Base-by-base conservation (phyloP, 2,888 invertebrate genomes). In the Sympetrum striolatum region DNA sequence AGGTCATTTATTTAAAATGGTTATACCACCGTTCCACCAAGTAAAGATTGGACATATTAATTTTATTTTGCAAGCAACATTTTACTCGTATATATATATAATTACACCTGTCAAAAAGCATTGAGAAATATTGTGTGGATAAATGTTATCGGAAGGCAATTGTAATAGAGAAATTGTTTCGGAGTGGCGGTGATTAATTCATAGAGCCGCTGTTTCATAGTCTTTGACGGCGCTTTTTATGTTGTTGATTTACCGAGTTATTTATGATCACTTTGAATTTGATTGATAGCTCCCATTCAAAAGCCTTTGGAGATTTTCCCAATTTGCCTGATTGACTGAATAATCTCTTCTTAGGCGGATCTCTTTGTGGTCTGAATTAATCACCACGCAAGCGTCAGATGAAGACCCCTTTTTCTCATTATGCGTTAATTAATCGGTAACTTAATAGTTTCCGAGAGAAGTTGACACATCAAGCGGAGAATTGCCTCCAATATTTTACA, bases 321-420 rank as follows among this genome's bases (percentile, higher is more conserved):
- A 86, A 86, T 86, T 86, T 86, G 86, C 60, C 86, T 86, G 86
- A 86, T 86, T 86, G 86, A 58, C 60, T 86, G 86, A 60, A 86
- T 86, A 86, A 86, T 60, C 58, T 86, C 25, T 35, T 31, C 35
- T 58, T 44, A 31, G 22, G 53, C 31, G 31, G 31, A 6, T 22
- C 48, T 22, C 37, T 44, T 86, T 35, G 60, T 60, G 86, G 60
- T 37, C 60, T 37, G 60, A 37, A 86, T 86, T 86, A 86, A 86
- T 86, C 86, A 86, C 86, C 86, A 86, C 86, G 5, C 22, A n/a
- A 18, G 58, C 35, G 86, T 60, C 86, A 82, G 86, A 12, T 14
- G 37, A 64, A 37, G 37, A 37, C 60, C 60, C 22, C 35, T n/a
- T 37, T 86, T 64, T 12, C 58, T 86, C 86, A 22, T 37, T 58